phyloP scores from a whole-genome alignment of 1,140 invertebrate genomes.

The Bombus superbus region DNA sequence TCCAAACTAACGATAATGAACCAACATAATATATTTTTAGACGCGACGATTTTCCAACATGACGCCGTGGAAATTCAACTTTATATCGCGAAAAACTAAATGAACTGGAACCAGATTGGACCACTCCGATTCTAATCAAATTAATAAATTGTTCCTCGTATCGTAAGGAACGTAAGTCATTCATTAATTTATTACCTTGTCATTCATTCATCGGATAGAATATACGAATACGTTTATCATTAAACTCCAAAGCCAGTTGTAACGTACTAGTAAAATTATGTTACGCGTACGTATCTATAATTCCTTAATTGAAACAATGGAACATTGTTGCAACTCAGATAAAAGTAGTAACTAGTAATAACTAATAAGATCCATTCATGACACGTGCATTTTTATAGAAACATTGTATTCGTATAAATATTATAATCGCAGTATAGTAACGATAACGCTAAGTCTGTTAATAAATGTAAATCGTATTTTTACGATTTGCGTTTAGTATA shows the following conservation, averaged over 20 bases:
- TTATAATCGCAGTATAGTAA: not conserved
- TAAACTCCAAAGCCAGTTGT: not conserved
- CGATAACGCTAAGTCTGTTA: too few relatives aligned
- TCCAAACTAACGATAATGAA: not conserved
- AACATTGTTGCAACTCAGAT: not conserved
- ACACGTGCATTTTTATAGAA: not conserved
- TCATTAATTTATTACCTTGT: not conserved
- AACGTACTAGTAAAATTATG: not conserved
- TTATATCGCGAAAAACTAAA: slow-evolving; percentile 38
- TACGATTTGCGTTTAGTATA: not conserved
- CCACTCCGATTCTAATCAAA: not conserved
- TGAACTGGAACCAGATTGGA: not conserved
- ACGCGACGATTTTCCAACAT: slow-evolving; percentile 12
- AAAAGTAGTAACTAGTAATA: not conserved
- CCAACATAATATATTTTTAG: not conserved
- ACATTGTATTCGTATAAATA: not conserved
- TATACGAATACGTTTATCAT: not conserved
- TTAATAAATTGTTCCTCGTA: not conserved
- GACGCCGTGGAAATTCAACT: slow-evolving; percentile 55
- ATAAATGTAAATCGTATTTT: not conserved
- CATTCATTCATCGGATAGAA: not conserved
- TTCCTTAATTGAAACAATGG: not conserved
- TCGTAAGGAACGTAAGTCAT: not conserved
- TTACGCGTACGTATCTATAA: not conserved
- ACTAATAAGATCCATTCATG: not conserved